Evolutionary conservation across 2,797 vertebrate species (phyloP), one percentile per base, ranked within the genome.

Genomic region (Phyllotis vaccarum): DNA sequence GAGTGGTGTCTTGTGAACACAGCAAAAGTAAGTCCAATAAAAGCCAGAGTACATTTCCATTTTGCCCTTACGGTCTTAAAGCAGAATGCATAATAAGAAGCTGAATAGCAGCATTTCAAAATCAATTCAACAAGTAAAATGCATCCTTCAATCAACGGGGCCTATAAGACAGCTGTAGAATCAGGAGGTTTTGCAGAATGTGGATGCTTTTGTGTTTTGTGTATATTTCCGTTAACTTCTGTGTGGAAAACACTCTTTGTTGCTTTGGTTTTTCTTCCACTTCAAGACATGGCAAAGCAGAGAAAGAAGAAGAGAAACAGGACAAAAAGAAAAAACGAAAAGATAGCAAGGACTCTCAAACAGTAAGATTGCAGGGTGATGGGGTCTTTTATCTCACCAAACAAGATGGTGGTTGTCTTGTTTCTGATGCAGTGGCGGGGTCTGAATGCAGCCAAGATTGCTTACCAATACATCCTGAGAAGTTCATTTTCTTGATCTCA

Each of bases 401-500:
- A 85, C 27, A 89, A 93, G 56, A 90, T 19, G 52, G 40, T 60
- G 31, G 70, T 52, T 80, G 8, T 79, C 62, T 37, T 29, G 0
- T 79, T 46, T 87, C 75, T 68, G 60, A 14, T 0, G 27, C 37
- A 92, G 60, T 22, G 85, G 16, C 27, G 34, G 54, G 3, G 24
- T 52, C 74, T 11, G 92, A 52, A 3, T 34, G 8, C 68, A 92
- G 58, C 29, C 29, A 40, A 29, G 6, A 29, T 49, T 37, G 46
- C 40, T 24, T 72, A 24, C 62, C 29, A 60, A 68, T 2, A 31
- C 27, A 60, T 56, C n/a, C 19, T 74, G 29, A 78, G 58, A 94
- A 93, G 76, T 75, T 78, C 16, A n/a, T 60, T 91, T 87, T 81
- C 85, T 96, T 94, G n/a, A 27, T 66, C 54, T 82, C 86, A 76